phyloP scores from a whole-genome alignment of 2,888 invertebrate species.

The Phymatocera aterrima region DNA sequence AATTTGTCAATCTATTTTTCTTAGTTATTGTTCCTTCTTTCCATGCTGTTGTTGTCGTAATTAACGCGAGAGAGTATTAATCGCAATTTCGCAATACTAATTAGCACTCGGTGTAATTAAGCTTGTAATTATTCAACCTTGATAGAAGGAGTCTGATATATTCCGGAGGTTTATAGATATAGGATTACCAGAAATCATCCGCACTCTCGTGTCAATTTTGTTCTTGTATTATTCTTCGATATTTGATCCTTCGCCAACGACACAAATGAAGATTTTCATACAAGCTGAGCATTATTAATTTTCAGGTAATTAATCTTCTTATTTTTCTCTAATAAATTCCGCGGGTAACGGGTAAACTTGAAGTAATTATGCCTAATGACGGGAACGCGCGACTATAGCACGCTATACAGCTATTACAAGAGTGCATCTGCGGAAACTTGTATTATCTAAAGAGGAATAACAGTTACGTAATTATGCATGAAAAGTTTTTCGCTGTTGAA shows the following conservation, averaged over 20 bases:
- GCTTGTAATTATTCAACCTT: not conserved
- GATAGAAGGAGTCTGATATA: not conserved
- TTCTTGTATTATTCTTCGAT: not conserved
- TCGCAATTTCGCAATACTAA: not conserved
- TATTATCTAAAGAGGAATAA: conserved; percentile 6
- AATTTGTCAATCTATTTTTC: not conserved
- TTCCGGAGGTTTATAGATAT: not conserved
- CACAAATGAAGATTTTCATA: not conserved
- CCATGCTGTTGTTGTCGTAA: too few relatives aligned
- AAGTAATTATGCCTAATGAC: conserved; percentile 24
- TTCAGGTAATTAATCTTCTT: not conserved
- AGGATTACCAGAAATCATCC: not conserved
- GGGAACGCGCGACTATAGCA: not conserved
- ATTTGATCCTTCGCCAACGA: too few relatives aligned
- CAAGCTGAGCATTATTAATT: too few relatives aligned
- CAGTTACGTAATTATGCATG: not conserved
- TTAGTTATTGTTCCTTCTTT: too few relatives aligned
- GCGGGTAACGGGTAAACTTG: conserved; percentile 22
- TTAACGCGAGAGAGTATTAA: not conserved
- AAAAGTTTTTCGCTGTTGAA: not conserved
- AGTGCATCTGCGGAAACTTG: not conserved
- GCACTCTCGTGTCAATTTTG: not conserved
- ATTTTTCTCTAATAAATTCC: conserved; percentile 3
- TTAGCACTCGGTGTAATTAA: not conserved
- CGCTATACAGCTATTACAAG: conserved; percentile 19